phyloP scores from a whole-genome alignment of 2,113 vertebrate species.

The Coregonus clupeaformis region DNA sequence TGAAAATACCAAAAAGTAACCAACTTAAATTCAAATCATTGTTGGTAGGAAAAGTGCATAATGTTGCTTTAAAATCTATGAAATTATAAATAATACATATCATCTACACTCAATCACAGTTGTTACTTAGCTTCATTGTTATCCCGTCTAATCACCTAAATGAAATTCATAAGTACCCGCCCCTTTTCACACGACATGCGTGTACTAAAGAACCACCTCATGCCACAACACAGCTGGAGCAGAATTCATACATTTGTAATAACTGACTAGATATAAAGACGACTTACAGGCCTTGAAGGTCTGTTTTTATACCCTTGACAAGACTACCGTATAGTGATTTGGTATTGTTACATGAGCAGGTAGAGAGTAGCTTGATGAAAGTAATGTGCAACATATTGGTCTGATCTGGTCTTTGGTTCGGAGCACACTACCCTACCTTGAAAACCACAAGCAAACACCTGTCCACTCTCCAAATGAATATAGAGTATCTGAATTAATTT shows the following conservation, averaged over 20 bases:
- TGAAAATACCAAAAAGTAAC: constrained; percentile 32
- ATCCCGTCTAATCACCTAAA: neutral
- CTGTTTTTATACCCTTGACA: neutral
- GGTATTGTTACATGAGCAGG: neutral
- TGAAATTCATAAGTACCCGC: constrained; percentile 4
- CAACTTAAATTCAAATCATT: constrained; percentile 52
- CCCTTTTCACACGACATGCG: neutral
- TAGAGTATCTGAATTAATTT: neutral
- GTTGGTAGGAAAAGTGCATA: constrained; percentile 81
- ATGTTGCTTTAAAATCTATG: constrained; percentile 68
- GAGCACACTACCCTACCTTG: constrained; percentile 11
- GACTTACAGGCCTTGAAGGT: neutral
- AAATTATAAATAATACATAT: constrained; percentile 21
- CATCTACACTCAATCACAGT: constrained; percentile 47
- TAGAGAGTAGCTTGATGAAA: neutral
- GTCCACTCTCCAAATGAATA: constrained; percentile 8
- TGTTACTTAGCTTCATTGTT: constrained; percentile 26
- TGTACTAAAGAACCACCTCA: constrained; percentile 29
- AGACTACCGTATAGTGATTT: neutral
- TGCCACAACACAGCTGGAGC: constrained; percentile 31
- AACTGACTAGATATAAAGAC: constrained; percentile 14
- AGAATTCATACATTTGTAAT: constrained; percentile 10
- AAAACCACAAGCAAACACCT: constrained; percentile 2
- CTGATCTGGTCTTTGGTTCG: constrained; percentile 40
- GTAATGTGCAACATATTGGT: neutral